Evolutionary conservation across 2,797 vertebrate species (phyloP), one percentile per base, ranked within the genome.

Genomic region (Odontamblyopus lacepedii): DNA sequence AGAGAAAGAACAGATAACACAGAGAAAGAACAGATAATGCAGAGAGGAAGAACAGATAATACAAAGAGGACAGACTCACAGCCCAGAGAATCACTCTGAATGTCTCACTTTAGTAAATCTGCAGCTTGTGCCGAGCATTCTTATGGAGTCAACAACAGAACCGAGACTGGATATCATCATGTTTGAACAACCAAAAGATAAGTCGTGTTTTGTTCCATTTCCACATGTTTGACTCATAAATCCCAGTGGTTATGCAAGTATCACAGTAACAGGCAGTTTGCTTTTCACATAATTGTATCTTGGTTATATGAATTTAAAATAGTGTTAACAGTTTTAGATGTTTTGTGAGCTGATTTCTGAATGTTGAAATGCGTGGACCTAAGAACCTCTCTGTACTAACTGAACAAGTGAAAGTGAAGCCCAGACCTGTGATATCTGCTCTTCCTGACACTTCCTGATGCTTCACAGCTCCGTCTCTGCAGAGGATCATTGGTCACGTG

Each of bases 31-130:
- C 35, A 7, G 35, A 35, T 35, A 35, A 35, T 32, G 6, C 32
- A 32, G 32, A 32, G 83, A 32, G 70, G 62, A 64, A 35, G 35
- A 35, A 35, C 35, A 35, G 35, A 35, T 35, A 35, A 35, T 38
- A 2, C 35, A 38, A 8, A 55, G 71, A 64, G 66, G 83, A 32
- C 71, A 23, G 74, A 85, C 83, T 0, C 15, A 74, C 67, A 71
- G 65, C 63, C 7, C 1, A 9, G 35, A 38, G 7, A 38, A 9
- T 38, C 67, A 50, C 67, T 77, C 67, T 77, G 9, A 27, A 53
- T n/a, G 19, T 12, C 13, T 44, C 41, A 13, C 41, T 44, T 48
- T 59, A 59, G 56, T 59, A 78, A 76, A 75, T 82, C 65, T 63
- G 9, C 38, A 29, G 77, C 27, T 57, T 57, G 23, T 26, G 23